These are phyloP conservation scores for Ceratotherium simum DNA, from an alignment of 2,113 vertebrate species.

Conservation along the genomic window DNA sequence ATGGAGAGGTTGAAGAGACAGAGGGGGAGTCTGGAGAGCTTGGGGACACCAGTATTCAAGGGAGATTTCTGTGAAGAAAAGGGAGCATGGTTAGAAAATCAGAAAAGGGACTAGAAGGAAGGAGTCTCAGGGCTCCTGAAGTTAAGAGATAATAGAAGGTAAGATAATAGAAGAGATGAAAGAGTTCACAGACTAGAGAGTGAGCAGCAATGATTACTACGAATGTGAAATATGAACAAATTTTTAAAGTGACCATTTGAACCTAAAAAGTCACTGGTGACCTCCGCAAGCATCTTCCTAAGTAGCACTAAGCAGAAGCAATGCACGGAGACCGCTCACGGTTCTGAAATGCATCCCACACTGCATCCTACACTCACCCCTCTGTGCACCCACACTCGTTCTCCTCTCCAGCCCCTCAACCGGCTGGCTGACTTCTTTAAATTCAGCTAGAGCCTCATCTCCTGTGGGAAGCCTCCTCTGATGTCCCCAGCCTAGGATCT, in stretches of 20 bases:
- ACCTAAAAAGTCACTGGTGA: neutral
- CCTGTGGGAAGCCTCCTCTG: neutral
- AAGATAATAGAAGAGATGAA: neutral
- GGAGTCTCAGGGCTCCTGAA: neutral
- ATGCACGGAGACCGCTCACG: neutral
- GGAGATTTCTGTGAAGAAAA: neutral
- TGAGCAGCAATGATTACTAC: neutral
- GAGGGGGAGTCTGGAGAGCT: too few species aligned
- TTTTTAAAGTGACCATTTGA: neutral
- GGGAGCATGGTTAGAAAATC: neutral
- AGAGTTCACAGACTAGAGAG: neutral
- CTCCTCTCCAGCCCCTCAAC: neutral
- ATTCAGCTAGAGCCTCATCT: neutral
- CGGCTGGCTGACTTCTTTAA: neutral
- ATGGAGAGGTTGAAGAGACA: neutral
- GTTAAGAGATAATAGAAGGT: neutral
- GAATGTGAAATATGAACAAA: neutral
- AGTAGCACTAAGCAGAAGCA: neutral
- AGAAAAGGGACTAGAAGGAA: neutral
- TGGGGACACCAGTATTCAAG: neutral
- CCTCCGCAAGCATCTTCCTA: neutral
- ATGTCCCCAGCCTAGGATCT: neutral
- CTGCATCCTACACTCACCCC: neutral
- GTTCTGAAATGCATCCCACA: too few species aligned
- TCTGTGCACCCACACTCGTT: accelerated